These are phyloP conservation scores for Ormia ochracea DNA, from an alignment of 2,888 invertebrate species.

Conservation along the genomic window DNA sequence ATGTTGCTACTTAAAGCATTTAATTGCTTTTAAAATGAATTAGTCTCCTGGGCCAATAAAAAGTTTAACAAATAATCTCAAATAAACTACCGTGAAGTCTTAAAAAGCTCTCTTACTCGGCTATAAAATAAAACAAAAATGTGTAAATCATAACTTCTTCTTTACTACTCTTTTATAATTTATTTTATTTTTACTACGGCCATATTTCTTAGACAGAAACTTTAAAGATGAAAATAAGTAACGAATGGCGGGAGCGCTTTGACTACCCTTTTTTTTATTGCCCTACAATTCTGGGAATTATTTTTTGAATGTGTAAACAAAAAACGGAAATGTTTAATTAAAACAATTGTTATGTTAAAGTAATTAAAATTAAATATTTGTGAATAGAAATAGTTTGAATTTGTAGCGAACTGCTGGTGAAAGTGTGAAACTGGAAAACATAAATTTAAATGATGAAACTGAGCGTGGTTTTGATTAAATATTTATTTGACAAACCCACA, in stretches of 20 bases:
- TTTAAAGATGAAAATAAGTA: too few species aligned
- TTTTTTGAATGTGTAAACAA: background rate
- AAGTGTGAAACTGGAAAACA: background rate
- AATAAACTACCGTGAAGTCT: conserved; percentile 18
- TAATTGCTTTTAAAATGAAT: background rate
- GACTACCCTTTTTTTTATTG: background rate
- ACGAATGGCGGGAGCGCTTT: background rate
- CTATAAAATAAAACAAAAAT: background rate
- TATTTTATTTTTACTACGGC: too few species aligned
- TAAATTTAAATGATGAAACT: background rate
- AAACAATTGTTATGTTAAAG: conserved; percentile 37
- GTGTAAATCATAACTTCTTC: conserved; percentile 32
- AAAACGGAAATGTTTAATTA: conserved; percentile 59
- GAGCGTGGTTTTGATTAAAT: background rate
- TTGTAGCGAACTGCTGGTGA: background rate
- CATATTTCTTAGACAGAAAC: conserved; percentile 6
- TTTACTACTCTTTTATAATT: background rate
- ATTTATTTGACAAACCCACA: conserved; percentile 24
- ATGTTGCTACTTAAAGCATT: background rate
- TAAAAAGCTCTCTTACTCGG: background rate
- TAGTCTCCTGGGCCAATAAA: background rate
- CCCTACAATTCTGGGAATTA: conserved; percentile 14
- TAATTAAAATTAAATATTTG: conserved; percentile 33
- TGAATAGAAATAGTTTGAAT: background rate
- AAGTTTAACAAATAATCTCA: background rate